A percentile compares a stretch with the other conserved stretches of the same genome.
These are phyloP conservation scores for Portunus trituberculatus DNA, from an alignment of 1,140 invertebrate genomes.

Conservation along the genomic window DNA sequence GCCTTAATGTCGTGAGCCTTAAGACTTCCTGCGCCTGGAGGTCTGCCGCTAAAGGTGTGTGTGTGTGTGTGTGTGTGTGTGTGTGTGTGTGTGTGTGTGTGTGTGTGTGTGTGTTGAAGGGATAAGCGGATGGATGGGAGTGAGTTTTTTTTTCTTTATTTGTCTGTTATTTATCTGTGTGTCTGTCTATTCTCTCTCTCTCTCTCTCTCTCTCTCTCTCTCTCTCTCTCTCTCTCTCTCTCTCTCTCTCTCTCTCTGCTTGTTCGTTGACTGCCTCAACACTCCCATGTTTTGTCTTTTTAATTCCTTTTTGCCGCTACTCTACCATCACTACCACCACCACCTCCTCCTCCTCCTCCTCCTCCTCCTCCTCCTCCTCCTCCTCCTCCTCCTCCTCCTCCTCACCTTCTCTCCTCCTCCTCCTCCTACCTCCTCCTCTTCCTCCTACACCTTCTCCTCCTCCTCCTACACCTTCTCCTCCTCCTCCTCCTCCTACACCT, in stretches of 20 bases:
- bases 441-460: background rate
- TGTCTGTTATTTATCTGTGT: too few species aligned
- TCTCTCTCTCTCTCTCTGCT: background rate
- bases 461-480: background rate
- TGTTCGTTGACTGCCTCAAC: background rate
- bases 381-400: too few species aligned
- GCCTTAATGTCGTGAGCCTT: too few species aligned
- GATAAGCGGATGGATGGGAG: too few species aligned
- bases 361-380: background rate
- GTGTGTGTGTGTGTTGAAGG: background rate
- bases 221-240: conserved; percentile 20
- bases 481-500: background rate
- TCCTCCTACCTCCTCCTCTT: conserved; percentile 1
- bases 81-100: background rate
- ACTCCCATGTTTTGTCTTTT: background rate
- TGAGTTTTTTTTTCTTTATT: too few species aligned
- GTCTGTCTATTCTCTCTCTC: background rate
- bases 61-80: too few species aligned
- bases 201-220: conserved; percentile 20
- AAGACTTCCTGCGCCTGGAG: too few species aligned
- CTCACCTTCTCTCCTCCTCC: too few species aligned
- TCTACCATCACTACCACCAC: background rate
- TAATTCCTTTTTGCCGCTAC: background rate
- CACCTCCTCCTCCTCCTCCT: background rate
- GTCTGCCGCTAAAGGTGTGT: too few species aligned